Base-by-base conservation (phyloP, 2,888 invertebrate species). In the Hirtodrosophila duncani region DNA sequence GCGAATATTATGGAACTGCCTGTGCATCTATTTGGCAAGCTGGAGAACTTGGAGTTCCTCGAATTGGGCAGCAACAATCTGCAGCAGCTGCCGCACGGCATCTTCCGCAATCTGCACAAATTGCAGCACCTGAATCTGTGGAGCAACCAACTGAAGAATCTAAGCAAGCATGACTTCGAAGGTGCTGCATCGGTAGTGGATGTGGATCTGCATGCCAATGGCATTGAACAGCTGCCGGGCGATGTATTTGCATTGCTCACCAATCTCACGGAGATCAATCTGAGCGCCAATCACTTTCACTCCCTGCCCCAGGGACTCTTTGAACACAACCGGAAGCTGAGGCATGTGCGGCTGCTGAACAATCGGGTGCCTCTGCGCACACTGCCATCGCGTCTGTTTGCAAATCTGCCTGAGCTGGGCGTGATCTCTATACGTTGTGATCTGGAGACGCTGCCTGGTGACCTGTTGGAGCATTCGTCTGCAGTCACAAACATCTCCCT, bases 21-120 rank as follows among this genome's bases (percentile, higher is more conserved):
- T 0, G 88, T 88, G 49, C 87, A 89, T 63, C 83, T 91, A 13
- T 90, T 92, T 58, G 88, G 88, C 55, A 88, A 89, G 6, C 84
- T 91, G 33, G 88, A 88, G 46, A 89, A 87, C 66, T 85, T 93
- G 23, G 88, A 89, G 63, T 88, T 88, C 43, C 87, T 93, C 39
- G 92, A 92, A 84, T 86, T 93, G 67, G 91, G 91, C 34, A 88
- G 89, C 71, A 94, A 94, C 82, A 88, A 91, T 49, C 86, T 94
- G 72, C 88, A 88, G 31, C 86, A 88, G 68, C 87, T 94, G 71
- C 89, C 90, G 21, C 87, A 88, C 1, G 90, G 89, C 48, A 86
- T 91, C 43, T 93, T 94, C 82, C 87, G 88, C 21, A 89, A 90
- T 82, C 88, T 91, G 66, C 88, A 87, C 41, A 89, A 89, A 64